Base-by-base conservation (phyloP, 2,113 vertebrate genomes). In the Thunnus thynnus region DNA sequence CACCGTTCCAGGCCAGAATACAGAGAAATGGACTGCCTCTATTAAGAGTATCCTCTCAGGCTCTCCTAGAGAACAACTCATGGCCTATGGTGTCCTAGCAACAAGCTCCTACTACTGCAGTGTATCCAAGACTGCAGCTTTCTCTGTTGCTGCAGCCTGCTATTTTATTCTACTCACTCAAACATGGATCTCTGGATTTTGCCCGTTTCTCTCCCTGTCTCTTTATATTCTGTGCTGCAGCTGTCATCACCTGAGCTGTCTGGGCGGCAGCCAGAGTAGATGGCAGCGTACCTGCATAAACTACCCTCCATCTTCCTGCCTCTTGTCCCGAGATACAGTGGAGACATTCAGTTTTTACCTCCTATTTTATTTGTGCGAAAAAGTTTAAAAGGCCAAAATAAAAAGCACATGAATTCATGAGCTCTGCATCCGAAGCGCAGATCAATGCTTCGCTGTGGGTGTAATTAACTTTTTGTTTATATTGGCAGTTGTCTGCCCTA, bases 51-150 rank as follows among this genome's bases (percentile, higher is more conserved):
- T 89, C 84, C 86, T 92, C 90, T 89, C 77, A 78, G 88, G 87
- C 90, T 90, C 88, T 88, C 76, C 85, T 32, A 76, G 71, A 89
- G 85, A 92, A 89, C 82, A 88, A 91, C 91, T 89, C 69, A 50
- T 92, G 84, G 90, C 92, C 84, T 83, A 54, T 75, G 91, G 93
- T 94, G 89, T 94, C 93, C 93, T 94, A 93, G 93, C 93, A 94
- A 94, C 93, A 94, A 93, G 91, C 90, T 92, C 82, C 86, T 87
- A 89, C 88, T 88, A 88, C 93, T 85, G 91, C 92, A 90, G 88
- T 83, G 82, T 70, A 88, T 91, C 89, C 80, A 82, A 88, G 90
- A 91, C 92, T 84, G 89, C 91, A 91, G 86, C 88, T 85, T 9
- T 41, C 86, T 67, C 76, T 67, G 54, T 63, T 84, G 70, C 89